These are phyloP conservation scores for Eupeodes latifasciatus DNA, from an alignment of 2,888 invertebrate species.

Conservation along the genomic window DNA sequence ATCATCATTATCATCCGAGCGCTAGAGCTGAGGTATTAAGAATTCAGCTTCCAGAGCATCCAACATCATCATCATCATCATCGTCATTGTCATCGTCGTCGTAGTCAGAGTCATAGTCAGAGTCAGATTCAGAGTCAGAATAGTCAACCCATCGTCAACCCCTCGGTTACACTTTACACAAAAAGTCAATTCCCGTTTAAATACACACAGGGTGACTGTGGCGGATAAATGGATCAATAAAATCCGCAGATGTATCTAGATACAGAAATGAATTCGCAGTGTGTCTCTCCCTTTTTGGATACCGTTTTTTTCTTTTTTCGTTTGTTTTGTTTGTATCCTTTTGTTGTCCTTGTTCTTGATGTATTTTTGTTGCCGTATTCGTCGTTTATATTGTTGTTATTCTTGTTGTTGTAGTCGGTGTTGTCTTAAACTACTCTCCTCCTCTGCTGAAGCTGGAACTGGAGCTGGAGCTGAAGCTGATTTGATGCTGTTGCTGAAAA, in stretches of 20 bases:
- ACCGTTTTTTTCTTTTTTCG: neutral
- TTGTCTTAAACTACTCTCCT: slow-evolving; percentile 27
- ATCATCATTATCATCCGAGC: slow-evolving; percentile 38
- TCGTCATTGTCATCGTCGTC: neutral
- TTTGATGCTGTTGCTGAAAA: slow-evolving; percentile 9
- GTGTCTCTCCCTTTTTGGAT: slow-evolving; percentile 16
- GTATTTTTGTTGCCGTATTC: slow-evolving; percentile 46
- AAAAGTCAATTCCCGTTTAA: slow-evolving; percentile 71
- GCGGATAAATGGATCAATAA: slow-evolving; percentile 76
- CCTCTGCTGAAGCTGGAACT: too few species aligned
- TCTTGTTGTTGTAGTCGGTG: slow-evolving; percentile 57
- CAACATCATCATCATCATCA: slow-evolving; percentile 8
- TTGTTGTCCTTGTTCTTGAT: slow-evolving; percentile 31
- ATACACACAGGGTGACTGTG: slow-evolving; percentile 66
- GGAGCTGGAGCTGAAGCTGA: too few species aligned
- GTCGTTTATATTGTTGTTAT: slow-evolving; percentile 59
- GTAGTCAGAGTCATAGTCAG: slow-evolving; percentile 1
- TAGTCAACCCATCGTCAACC: slow-evolving; percentile 25
- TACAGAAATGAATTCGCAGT: slow-evolving; percentile 35
- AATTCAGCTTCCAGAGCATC: neutral
- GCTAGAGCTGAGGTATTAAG: neutral
- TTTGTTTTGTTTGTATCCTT: neutral
- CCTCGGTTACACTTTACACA: slow-evolving; percentile 61
- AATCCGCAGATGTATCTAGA: slow-evolving; percentile 74
- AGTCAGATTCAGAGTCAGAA: slow-evolving; percentile 1